A percentile compares a stretch with the other conserved stretches of the same genome.
Conservation (phyloP, 2,113 vertebrate genomes). For the Prinia subflava region DNA sequence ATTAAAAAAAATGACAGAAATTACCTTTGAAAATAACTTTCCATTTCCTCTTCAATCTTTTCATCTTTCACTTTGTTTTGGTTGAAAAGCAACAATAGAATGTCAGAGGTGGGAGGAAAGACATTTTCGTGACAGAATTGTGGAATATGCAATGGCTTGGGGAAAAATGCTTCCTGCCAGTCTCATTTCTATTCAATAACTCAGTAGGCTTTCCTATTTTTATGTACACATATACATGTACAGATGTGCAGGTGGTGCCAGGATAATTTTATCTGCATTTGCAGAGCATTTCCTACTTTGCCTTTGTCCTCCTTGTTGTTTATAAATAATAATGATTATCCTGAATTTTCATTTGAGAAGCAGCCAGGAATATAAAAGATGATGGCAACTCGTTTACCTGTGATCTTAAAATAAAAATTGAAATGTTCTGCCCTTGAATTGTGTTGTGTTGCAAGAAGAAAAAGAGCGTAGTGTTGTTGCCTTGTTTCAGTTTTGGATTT, state of each 20-base stretch:
- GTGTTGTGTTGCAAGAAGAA: not conserved
- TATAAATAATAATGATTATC: not conserved
- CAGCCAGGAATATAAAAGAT: not conserved
- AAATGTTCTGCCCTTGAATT: not conserved
- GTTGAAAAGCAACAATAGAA: constrained; percentile 40
- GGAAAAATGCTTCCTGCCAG: not conserved
- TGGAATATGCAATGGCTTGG: not conserved
- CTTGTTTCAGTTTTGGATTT: not conserved
- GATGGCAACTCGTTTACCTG: not conserved
- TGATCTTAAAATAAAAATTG: not conserved
- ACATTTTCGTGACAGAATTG: not conserved
- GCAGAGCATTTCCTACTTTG: not conserved
- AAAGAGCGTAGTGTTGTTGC: not conserved
- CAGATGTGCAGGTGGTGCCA: not conserved
- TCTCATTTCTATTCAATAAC: constrained; percentile 24
- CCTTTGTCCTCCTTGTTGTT: not conserved
- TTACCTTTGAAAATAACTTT: constrained; percentile 17
- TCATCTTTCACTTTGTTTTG: constrained; percentile 39
- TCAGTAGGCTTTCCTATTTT: not conserved
- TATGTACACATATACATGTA: not conserved
- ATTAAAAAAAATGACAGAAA: not conserved
- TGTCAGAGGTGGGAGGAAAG: constrained; percentile 11
- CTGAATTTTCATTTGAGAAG: not conserved
- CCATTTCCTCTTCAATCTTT: not conserved
- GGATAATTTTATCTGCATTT: not conserved